Base-by-base conservation (phyloP, 2,113 vertebrate genomes). In the Lathamus discolor region DNA sequence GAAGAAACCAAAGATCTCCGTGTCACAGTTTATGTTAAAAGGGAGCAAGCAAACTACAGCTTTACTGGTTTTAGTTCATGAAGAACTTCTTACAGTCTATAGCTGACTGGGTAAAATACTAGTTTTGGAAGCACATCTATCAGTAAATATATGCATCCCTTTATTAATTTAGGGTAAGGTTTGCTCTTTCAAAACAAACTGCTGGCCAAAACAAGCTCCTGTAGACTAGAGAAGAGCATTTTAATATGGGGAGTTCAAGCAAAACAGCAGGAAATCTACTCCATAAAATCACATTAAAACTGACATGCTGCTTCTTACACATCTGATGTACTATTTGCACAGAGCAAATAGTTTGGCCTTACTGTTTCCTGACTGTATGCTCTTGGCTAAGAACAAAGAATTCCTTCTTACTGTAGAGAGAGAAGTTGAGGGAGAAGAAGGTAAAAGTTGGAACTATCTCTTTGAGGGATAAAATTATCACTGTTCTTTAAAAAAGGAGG, bases 171-270 rank as follows among this genome's bases (percentile, higher is more conserved):
- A 35, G 63, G 35, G 46, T 91, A 57, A 46, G 13, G 37, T 87
- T 69, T 90, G 75, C 90, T 87, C 31, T 67, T 68, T 63, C 77
- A 89, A 95, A 97, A 80, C 81, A 85, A 88, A 67, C n/a, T 84
- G 59, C 51, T 67, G 63, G 92, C 64, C 86, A 90, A 90, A 86
- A 1, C 49, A 84, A 94, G 57, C 61, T 93, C 72, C 75, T 88
- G 70, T 27, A 62, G 55, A 79, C 25, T 39, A 41, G 9, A 73
- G 73, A 1, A 90, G 22, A 54, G 14, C 25, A 15, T 79, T 96
- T 94, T 52, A 90, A 46, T 29, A 79, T 23, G 43, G 81, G n/a
- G 61, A 67, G 61, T 90, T 67, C 81, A 94, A 97, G 81, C 13
- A 83, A 83, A 96, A 28, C 44, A 77, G 57, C 18, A 62, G 35